A percentile compares a stretch with the other conserved stretches of the same genome.
phyloP scores from a whole-genome alignment of 2,113 vertebrate species.

The Takifugu bimaculatus region DNA sequence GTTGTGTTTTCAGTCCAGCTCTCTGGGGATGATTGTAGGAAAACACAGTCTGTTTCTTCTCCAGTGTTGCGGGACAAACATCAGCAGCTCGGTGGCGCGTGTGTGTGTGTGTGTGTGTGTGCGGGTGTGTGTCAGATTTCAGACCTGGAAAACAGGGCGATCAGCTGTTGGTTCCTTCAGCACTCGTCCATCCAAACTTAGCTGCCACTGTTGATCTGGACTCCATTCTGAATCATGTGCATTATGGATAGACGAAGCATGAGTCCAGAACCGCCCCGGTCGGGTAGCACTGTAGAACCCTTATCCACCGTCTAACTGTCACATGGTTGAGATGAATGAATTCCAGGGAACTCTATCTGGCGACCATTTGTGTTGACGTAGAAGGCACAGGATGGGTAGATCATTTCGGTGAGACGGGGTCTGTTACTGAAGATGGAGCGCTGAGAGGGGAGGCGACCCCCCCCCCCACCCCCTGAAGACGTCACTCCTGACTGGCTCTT shows the following conservation, averaged over 20 bases:
- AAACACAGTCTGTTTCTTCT: slow-evolving; percentile 11
- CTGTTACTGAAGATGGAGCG: slow-evolving; percentile 40
- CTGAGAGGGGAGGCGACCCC: slow-evolving; percentile 13
- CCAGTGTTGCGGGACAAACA: slow-evolving; percentile 16
- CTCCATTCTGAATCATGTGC: not conserved
- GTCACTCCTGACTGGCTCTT: slow-evolving; percentile 72
- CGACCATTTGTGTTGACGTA: slow-evolving; percentile 25
- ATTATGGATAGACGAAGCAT: too few relatives aligned
- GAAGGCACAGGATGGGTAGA: slow-evolving; percentile 70
- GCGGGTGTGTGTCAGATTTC: slow-evolving; percentile 16
- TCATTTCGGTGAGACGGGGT: slow-evolving; percentile 46
- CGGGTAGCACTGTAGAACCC: slow-evolving; percentile 25
- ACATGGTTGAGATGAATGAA: slow-evolving; percentile 7
- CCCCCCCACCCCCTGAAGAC: not conserved
- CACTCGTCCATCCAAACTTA: slow-evolving; percentile 7
- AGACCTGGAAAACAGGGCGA: slow-evolving; percentile 15
- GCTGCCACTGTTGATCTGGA: slow-evolving; percentile 22
- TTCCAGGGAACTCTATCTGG: slow-evolving; percentile 3
- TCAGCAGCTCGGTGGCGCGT: slow-evolving; percentile 21
- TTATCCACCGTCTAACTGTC: slow-evolving; percentile 13
- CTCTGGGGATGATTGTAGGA: too few relatives aligned
- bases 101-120: too few relatives aligned
- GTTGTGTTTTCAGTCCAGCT: slow-evolving; percentile 16
- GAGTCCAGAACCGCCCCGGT: not conserved
- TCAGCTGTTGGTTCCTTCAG: slow-evolving; percentile 37